These are phyloP conservation scores for Clostera curtula DNA, from an alignment of 2,888 invertebrate genomes.

Conservation along the genomic window DNA sequence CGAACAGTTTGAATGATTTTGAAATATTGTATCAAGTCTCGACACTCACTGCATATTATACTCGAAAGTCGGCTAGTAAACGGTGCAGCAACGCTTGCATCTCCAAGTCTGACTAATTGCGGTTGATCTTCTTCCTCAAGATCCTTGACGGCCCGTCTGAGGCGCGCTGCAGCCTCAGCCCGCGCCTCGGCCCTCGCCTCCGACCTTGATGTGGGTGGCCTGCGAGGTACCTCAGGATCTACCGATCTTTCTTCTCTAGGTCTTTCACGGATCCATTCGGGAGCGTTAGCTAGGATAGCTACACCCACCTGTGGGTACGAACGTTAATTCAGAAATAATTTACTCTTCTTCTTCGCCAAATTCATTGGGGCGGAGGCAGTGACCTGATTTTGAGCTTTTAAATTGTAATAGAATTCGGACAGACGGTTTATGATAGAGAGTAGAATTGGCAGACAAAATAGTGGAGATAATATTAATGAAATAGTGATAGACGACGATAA, in stretches of 20 bases:
- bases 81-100: slow-evolving; percentile 99
- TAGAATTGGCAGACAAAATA: no score
- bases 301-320: slow-evolving; percentile 78
- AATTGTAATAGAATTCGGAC: no score
- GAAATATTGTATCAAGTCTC: no score
- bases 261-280: slow-evolving; percentile 66
- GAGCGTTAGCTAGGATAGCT: slow-evolving; percentile 89
- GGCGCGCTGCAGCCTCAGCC: slow-evolving; percentile 55
- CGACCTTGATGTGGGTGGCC: slow-evolving; percentile 6
- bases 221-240: slow-evolving; percentile 75
- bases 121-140: slow-evolving; percentile 90
- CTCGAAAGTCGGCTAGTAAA: slow-evolving; percentile 98
- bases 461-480: no score
- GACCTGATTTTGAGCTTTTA: no score
- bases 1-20: no score
- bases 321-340: not conserved
- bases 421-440: no score
- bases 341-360: no score
- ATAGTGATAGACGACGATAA: no score
- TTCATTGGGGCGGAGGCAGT: no score
- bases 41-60: slow-evolving; percentile 90
- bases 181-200: slow-evolving; percentile 43
- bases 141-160: slow-evolving; percentile 86
- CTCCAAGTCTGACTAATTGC: slow-evolving; percentile 95
- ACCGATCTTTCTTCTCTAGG: slow-evolving; percentile 75